These are phyloP conservation scores for Drosophila neutralis DNA, from an alignment of 2,888 invertebrate genomes.

Conservation along the genomic window DNA sequence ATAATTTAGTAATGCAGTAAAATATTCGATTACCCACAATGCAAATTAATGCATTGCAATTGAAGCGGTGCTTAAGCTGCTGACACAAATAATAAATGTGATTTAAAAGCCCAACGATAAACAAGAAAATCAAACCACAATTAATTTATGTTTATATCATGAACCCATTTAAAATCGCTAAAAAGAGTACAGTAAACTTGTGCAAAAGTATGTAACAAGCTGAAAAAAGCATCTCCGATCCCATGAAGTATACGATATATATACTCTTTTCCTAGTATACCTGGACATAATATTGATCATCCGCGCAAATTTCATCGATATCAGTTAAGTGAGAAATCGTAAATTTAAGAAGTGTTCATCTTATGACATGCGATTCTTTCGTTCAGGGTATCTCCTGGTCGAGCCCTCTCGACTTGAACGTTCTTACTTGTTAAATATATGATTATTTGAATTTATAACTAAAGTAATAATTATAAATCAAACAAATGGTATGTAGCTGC, in stretches of 20 bases:
- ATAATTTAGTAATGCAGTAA: slow-evolving; percentile 2
- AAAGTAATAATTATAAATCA: slow-evolving; percentile 17
- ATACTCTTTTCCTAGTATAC: not conserved
- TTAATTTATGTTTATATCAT: not conserved
- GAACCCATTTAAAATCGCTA: not conserved
- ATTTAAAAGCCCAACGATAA: not conserved
- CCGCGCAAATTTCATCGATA: not conserved
- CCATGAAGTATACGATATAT: not conserved
- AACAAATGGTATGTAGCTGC: not conserved
- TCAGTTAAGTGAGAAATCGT: not conserved
- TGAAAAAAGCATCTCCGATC: not conserved
- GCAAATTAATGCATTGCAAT: not conserved
- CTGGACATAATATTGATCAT: not conserved
- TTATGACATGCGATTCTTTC: not conserved
- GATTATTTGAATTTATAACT: slow-evolving; percentile 1
- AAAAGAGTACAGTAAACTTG: not conserved
- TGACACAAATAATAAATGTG: not conserved
- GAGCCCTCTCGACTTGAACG: not conserved
- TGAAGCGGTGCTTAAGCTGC: slow-evolving; percentile 1
- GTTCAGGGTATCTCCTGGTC: not conserved
- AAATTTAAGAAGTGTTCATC: no score
- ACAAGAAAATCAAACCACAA: slow-evolving; percentile 1
- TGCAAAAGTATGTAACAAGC: not conserved
- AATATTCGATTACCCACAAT: not conserved
- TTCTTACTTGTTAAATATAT: not conserved